Base-by-base conservation (phyloP, 1,140 invertebrate species). In the Pogonus chalceus region DNA sequence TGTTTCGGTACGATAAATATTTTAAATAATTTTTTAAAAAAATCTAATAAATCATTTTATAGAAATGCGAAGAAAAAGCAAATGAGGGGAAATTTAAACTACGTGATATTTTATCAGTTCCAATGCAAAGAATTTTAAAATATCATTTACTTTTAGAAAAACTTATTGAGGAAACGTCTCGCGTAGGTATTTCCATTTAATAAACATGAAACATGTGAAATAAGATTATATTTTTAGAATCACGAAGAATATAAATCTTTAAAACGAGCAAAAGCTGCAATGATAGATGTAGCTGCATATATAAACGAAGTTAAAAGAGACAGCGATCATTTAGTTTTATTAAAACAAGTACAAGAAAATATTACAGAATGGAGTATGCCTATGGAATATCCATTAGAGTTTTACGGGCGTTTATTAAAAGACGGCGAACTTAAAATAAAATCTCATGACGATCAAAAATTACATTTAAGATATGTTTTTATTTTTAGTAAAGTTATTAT, bases 221-320 rank as follows among this genome's bases (percentile, higher is more conserved):
- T 10, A 43, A 12, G 9, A 43, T 43, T 43, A 43, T 54, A 24
- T 39, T 46, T 51, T 63, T 68, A 84, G 82, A 78, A 76, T 60
- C 82, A 85, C 59, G 89, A 93, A 53, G 93, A 98, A 62, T 86
- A 85, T 64, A 76, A 82, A 12, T 84, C 84, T 14, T 69, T 98
- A 51, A 82, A 87, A 60, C 80, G 85, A 64, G 93, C 95, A n/a
- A 84, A 92, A 61, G 92, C 97, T 70, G 88, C 88, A 22, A 99
- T 98, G 95, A 81, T 93, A 54, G 95, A 99, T 72, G 84, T 99
- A 23, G 92, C 94, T 12, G 84, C 93, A 62, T 99, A 93, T 72
- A 96, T 96, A 56, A 98, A 99, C 70, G 96, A 98, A 78, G 92
- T 96, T n/a, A 97, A 96, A 65, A 74, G 95, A 47, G 95, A 98